Evolutionary conservation across 1,140 invertebrate genomes (phyloP), one percentile per base, ranked within the genome.

Genomic region (Zaprionus vittiger): DNA sequence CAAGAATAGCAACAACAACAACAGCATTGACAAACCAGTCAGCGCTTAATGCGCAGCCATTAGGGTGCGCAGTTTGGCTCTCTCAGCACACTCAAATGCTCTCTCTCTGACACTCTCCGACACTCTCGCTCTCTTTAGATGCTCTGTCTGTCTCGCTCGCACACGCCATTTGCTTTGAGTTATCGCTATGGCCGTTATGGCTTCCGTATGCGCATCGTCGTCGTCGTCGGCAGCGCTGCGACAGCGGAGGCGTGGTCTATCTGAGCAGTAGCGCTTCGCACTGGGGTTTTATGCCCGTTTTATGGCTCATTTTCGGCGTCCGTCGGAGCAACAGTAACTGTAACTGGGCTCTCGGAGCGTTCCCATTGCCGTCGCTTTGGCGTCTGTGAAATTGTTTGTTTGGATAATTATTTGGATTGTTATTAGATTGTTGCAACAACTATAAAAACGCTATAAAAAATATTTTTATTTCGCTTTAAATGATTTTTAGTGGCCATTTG

Each of bases 391-490:
- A 87, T 91, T 87, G 77, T 84, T 87, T 91, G 80, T 90, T 91
- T 89, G 79, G 79, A 92, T 92, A 91, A 92, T 92, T 92, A 92
- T 91, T 90, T 80, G 68, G 86, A 92, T 92, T 91, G 83, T 92
- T 91, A 92, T 92, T 91, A 92, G 87, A 92, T 91, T 92, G 91
- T 91, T 92, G 87, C 81, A 92, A 81, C 86, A 91, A 89, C 91
- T 91, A 91, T 90, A 87, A 91, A 91, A 91, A 86, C 79, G 80
- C 75, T 87, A 91, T 90, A 90, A 90, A 87, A 86, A 87, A 90
- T 90, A 91, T 91, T 90, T 90, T 86, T 91, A 90, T 91, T 84
- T 81, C 74, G 73, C 84, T 79, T 80, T 91, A 91, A 91, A 91
- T 91, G 87, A 91, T 91, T 91, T 91, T 91, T 83, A 91, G 83